Base-by-base conservation (phyloP, 2,113 vertebrate species). In the Lepisosteus osseus region DNA sequence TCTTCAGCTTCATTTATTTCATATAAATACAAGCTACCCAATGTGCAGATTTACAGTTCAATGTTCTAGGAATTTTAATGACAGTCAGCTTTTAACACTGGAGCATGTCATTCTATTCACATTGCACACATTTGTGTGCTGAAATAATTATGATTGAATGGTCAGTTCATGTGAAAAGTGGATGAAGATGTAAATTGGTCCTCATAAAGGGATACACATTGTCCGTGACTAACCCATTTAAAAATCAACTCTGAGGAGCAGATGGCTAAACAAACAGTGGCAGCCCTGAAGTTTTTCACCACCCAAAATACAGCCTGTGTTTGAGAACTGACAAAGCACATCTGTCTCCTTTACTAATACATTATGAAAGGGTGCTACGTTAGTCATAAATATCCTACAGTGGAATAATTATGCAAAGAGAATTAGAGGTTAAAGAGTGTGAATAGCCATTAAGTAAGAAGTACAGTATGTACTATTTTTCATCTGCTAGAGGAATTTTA, bases 261-360 rank as follows among this genome's bases (percentile, higher is more conserved):
- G 91, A 90, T 91, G 89, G 86, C 72, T 84, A 69, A 76, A 80
- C 79, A 83, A 82, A 83, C 55, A 83, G 83, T 84, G 85, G 90
- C 89, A 77, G 83, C 78, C 83, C 88, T 91, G 89, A 87, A 84
- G 87, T 83, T 87, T 86, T 77, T 89, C 87, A 90, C 74, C 74
- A 85, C 84, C 89, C 88, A 89, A 92, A 90, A 89, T 85, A 86
- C 85, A 89, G 87, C 83, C 83, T 88, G 84, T 69, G 79, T 88
- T 86, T 79, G 73, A 76, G 85, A 82, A 90, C 92, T 88, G 79
- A 88, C 87, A 84, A 86, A 86, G 54, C 85, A 77, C 90, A 90
- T 86, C 82, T 93, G 90, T 88, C 80, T 81, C 87, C 64, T 82
- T 78, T 79, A 76, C 79, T 77, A 72, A 13, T 77, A 77, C 86